These are phyloP conservation scores for Leptinotarsa peninsularis DNA, from an alignment of 2,888 invertebrate species.

Conservation along the genomic window DNA sequence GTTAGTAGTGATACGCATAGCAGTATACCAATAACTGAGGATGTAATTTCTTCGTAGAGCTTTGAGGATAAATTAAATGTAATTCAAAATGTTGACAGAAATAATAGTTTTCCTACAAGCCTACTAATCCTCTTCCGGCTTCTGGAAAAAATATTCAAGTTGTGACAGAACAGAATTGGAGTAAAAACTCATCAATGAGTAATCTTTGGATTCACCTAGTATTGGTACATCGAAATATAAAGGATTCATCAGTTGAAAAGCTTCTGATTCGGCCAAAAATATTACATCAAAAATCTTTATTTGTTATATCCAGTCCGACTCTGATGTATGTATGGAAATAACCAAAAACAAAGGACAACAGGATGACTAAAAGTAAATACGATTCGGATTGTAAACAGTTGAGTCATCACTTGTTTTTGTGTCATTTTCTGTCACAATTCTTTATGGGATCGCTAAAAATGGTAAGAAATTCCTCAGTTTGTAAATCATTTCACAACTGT, in stretches of 20 bases:
- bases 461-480: constrained; percentile 32
- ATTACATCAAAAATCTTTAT: neutral
- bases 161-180: too few species aligned
- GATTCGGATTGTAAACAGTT: constrained; percentile 34
- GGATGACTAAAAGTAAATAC: constrained; percentile 39
- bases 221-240: neutral
- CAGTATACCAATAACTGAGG: too few species aligned
- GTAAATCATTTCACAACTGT: constrained; percentile 36
- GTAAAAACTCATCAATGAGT: too few species aligned
- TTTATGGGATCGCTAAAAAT: constrained; percentile 29
- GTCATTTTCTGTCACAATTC: constrained; percentile 30
- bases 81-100: too few species aligned
- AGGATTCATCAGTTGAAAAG: neutral
- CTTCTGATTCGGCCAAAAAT: neutral
- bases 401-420: constrained; percentile 35
- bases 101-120: too few species aligned
- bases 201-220: too few species aligned
- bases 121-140: too few species aligned
- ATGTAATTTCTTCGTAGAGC: too few species aligned
- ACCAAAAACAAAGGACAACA: constrained; percentile 26
- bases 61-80: too few species aligned
- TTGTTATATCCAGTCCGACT: constrained; percentile 8
- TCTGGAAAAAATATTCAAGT: too few species aligned
- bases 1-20: too few species aligned
- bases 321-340: neutral